Percentiles rank a stretch among this genome's conserved stretches.
These are phyloP conservation scores for Lycopodina hypogea DNA, from an alignment of 37 sponge, comb jelly and placozoan genomes.

Conservation along the genomic window DNA sequence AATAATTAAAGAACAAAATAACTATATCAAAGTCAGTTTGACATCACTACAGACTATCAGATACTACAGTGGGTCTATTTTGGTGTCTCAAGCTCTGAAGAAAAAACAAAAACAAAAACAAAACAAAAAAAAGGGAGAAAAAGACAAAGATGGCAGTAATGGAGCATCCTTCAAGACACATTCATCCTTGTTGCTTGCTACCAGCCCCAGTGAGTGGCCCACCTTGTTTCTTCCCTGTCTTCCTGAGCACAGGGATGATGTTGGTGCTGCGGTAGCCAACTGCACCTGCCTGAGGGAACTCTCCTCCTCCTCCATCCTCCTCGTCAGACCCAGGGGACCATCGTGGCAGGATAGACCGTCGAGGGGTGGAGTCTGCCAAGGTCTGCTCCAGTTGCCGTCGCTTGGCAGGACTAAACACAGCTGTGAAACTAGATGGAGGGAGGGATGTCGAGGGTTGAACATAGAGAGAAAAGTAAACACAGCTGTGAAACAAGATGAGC, in stretches of 20 bases:
- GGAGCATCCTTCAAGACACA: background rate
- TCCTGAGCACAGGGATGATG: conserved; percentile 53
- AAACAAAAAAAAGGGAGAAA: background rate
- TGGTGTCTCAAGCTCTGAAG: background rate
- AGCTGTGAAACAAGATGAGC: no score
- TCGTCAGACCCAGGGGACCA: conserved; percentile 8
- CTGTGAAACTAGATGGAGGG: conserved; percentile 54
- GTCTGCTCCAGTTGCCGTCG: conserved; percentile 63
- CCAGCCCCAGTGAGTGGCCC: background rate
- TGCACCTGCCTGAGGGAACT: conserved; percentile 18
- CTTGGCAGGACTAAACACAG: conserved; percentile 75
- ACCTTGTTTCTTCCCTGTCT: conserved; percentile 50
- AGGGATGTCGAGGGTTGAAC: no score
- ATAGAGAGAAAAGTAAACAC: background rate
- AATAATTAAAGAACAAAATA: no score
- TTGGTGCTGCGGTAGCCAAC: conserved; percentile 56
- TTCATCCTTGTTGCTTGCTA: background rate
- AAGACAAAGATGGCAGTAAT: background rate
- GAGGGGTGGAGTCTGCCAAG: conserved; percentile 35
- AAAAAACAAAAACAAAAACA: no score
- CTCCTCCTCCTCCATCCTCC: conserved; percentile 37
- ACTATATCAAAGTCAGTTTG: no score
- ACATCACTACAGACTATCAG: no score
- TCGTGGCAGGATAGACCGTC: conserved; percentile 25
- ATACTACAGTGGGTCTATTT: background rate